These are phyloP conservation scores for Numenius phaeopus DNA, from an alignment of 2,797 vertebrate genomes.

Conservation along the genomic window DNA sequence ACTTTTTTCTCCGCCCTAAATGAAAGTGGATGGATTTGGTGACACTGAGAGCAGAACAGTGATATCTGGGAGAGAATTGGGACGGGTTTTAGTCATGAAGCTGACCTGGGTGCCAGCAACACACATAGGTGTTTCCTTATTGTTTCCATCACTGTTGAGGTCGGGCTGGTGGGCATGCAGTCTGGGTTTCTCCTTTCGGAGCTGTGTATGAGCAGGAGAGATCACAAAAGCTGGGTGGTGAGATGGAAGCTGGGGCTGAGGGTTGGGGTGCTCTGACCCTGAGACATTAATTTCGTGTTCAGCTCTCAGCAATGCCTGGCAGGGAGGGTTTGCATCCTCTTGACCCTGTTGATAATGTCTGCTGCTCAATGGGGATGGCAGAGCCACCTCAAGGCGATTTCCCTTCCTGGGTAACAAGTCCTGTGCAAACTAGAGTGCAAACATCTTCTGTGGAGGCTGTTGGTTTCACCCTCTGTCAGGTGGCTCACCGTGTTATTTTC, in stretches of 20 bases:
- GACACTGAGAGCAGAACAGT: neutral
- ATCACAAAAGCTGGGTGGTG: rapidly evolving
- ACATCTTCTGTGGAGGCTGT: neutral
- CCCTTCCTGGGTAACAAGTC: neutral
- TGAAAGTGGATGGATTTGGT: neutral
- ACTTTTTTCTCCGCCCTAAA: rapidly evolving
- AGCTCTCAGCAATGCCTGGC: neutral
- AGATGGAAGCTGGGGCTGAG: neutral
- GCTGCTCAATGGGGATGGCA: rapidly evolving
- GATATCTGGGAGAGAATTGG: neutral
- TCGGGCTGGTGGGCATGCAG: neutral
- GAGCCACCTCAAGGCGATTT: neutral
- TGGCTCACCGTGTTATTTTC: neutral
- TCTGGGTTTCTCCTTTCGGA: neutral
- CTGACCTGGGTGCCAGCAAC: neutral
- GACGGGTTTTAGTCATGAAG: neutral
- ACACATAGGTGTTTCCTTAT: rapidly evolving
- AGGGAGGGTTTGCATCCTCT: neutral
- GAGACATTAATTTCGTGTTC: rapidly evolving
- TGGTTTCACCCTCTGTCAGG: neutral
- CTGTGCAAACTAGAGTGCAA: neutral
- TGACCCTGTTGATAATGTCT: neutral
- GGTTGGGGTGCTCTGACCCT: neutral
- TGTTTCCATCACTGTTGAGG: rapidly evolving
- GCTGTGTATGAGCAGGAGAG: neutral